These are phyloP conservation scores for Agonopterix alstromeriana DNA, from an alignment of 2,888 invertebrate genomes.

Conservation along the genomic window DNA sequence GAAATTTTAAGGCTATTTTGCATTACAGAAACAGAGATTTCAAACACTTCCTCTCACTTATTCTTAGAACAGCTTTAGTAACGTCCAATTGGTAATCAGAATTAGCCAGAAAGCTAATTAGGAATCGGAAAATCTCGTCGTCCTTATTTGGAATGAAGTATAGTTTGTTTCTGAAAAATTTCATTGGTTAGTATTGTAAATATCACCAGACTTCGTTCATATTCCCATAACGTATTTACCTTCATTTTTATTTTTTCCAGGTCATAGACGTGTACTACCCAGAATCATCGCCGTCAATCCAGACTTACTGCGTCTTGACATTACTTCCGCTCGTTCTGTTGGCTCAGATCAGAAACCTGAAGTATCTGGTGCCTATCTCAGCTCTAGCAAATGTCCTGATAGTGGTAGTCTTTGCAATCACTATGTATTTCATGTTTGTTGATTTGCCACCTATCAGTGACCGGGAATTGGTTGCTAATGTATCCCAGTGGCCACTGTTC, in stretches of 20 bases:
- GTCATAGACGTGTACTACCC: slow-evolving; percentile 64
- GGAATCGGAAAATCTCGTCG: too few species aligned
- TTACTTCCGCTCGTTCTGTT: slow-evolving; percentile 82
- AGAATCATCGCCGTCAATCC: slow-evolving; percentile 68
- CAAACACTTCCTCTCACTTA: too few species aligned
- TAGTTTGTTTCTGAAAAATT: too few species aligned
- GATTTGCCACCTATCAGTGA: slow-evolving; percentile 54
- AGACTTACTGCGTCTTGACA: slow-evolving; percentile 80
- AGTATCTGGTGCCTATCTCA: slow-evolving; percentile 92
- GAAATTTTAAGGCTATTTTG: too few species aligned
- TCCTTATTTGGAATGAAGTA: too few species aligned
- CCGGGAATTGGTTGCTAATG: slow-evolving; percentile 65
- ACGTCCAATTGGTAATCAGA: too few species aligned
- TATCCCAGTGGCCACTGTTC: slow-evolving; percentile 86
- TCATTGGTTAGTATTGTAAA: too few species aligned
- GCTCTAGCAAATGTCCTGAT: slow-evolving; percentile 90
- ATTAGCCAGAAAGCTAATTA: too few species aligned
- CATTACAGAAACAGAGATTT: too few species aligned
- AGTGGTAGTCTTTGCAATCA: slow-evolving; percentile 85
- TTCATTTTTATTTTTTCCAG: slow-evolving; percentile 35
- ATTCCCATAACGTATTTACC: too few species aligned
- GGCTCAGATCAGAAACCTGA: slow-evolving; percentile 85
- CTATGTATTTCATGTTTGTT: slow-evolving; percentile 87
- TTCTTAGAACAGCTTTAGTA: too few species aligned
- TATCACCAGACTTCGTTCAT: too few species aligned